Conservation (phyloP, 2,888 invertebrate genomes). For the Tenthredo livida region DNA sequence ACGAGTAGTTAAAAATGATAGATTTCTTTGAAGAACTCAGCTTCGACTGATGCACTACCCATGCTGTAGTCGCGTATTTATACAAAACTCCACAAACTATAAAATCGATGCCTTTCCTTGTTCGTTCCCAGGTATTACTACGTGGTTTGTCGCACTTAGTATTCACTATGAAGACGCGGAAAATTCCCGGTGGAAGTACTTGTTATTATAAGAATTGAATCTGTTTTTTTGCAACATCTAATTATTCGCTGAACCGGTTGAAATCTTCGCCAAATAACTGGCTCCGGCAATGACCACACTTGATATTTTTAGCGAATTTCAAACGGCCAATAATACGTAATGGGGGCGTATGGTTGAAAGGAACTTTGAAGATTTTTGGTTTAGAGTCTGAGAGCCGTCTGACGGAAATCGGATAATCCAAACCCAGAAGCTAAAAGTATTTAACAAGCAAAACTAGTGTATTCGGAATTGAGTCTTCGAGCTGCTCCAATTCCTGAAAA, state of each 20-base stretch:
- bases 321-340: background rate
- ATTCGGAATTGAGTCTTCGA: background rate
- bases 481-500: background rate
- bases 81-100: background rate
- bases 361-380: background rate
- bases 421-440: background rate
- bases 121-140: background rate
- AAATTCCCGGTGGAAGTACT: background rate
- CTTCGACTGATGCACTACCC: conserved; percentile 13
- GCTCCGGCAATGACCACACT: background rate
- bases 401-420: background rate
- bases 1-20: background rate
- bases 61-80: background rate
- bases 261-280: background rate
- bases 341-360: background rate
- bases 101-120: background rate
- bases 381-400: background rate
- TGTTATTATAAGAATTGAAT: background rate
- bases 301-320: background rate
- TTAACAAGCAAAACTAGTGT: background rate
- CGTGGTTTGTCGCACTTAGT: background rate
- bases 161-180: background rate
- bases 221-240: background rate
- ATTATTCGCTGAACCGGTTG: background rate
- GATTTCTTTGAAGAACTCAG: background rate